phyloP scores from a whole-genome alignment of 2,113 vertebrate genomes.

The Cygnus atratus region DNA sequence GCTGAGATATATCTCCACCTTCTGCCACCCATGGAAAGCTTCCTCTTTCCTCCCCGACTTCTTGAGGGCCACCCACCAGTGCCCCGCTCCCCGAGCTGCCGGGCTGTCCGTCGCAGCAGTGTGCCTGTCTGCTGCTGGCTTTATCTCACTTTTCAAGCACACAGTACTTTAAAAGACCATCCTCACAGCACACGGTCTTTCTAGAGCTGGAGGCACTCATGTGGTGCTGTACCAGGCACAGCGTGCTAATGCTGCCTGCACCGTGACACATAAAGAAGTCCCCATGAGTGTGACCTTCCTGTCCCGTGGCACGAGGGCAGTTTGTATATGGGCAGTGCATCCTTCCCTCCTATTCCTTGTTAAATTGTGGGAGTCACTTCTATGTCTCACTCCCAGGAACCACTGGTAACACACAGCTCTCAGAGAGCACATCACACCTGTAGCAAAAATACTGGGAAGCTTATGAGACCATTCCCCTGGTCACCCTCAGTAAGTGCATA shows the following conservation, averaged over 20 bases:
- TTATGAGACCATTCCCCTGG: not conserved
- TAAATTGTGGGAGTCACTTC: not conserved
- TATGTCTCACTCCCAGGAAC: not conserved
- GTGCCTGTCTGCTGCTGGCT: not conserved
- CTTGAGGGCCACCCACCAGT: not conserved
- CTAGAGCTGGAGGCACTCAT: not conserved
- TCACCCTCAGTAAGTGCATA: not conserved
- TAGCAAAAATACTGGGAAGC: not conserved
- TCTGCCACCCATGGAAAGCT: not conserved
- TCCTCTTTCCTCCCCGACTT: not conserved
- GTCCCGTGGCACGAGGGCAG: not conserved
- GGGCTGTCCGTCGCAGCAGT: not conserved
- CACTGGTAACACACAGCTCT: not conserved
- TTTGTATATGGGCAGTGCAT: not conserved
- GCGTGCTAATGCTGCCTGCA: not conserved
- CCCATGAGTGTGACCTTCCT: not conserved
- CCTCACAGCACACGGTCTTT: not conserved
- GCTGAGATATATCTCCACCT: not conserved
- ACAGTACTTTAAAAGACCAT: not conserved
- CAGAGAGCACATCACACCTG: not conserved
- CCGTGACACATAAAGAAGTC: not conserved
- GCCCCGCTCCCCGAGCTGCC: fast-evolving
- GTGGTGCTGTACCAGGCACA: not conserved
- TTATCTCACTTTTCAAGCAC: not conserved
- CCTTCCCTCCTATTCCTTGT: not conserved